These are phyloP conservation scores for Octodon degus DNA, from an alignment of 2,113 vertebrate species.

Conservation along the genomic window DNA sequence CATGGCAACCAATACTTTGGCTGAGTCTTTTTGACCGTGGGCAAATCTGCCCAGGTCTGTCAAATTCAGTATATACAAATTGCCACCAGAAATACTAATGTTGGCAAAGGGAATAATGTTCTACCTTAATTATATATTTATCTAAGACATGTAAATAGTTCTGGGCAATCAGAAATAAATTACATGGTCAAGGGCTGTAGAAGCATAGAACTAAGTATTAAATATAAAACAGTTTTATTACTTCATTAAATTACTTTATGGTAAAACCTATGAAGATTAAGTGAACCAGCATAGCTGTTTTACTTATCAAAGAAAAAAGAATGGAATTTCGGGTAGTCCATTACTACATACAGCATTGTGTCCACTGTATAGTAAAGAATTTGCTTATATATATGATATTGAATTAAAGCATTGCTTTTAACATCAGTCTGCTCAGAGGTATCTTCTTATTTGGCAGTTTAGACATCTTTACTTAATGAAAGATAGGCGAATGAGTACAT, in stretches of 20 bases:
- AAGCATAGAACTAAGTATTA: background rate
- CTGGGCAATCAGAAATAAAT: slow-evolving; percentile 26
- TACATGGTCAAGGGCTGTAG: background rate
- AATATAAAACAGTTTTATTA: slow-evolving; percentile 10
- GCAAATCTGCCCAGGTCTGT: slow-evolving; percentile 70
- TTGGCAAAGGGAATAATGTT: slow-evolving; percentile 38
- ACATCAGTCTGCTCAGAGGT: background rate
- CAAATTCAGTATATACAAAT: slow-evolving; percentile 65
- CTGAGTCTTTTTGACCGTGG: slow-evolving; percentile 47
- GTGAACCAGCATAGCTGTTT: background rate
- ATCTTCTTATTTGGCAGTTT: background rate
- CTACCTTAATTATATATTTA: background rate
- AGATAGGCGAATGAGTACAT: background rate
- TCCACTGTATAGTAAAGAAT: background rate
- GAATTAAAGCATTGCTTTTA: background rate
- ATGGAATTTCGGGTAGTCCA: background rate
- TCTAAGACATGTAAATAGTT: slow-evolving; percentile 11
- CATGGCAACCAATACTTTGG: slow-evolving; percentile 75
- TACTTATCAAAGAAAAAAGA: background rate
- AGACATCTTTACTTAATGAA: background rate
- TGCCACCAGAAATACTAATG: slow-evolving; percentile 58
- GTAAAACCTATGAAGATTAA: background rate
- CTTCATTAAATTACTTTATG: background rate
- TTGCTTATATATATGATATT: background rate
- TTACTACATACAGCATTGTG: background rate